Evolutionary conservation across 2,797 vertebrate genomes (phyloP).

Genomic region (Macrochelys suwanniensis): DNA sequence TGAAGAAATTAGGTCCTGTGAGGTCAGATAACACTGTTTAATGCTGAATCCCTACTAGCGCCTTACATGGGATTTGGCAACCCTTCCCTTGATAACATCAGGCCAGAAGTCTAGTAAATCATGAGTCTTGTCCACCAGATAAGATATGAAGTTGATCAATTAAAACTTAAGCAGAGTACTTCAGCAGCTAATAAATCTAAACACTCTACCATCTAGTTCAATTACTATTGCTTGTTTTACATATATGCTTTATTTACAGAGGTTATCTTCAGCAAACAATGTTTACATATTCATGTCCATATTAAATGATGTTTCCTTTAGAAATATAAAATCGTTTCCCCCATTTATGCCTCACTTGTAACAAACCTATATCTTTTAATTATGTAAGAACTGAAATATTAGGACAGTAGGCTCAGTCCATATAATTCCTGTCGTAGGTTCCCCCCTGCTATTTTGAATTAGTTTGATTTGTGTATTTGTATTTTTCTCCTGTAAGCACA

Average conservation of each 20-base stretch:
- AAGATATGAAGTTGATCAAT: slow-evolving; percentile 82
- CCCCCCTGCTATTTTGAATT: neutral
- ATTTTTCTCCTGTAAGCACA: neutral
- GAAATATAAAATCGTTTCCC: neutral
- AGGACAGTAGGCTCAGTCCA: neutral
- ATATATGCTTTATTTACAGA: slow-evolving; percentile 29
- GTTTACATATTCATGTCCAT: neutral
- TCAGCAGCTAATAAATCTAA: slow-evolving; percentile 81
- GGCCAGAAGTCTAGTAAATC: slow-evolving; percentile 83
- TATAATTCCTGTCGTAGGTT: neutral
- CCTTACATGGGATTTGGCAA: slow-evolving; percentile 78
- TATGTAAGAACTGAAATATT: neutral
- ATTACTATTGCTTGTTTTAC: slow-evolving; percentile 40
- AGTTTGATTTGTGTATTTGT: neutral
- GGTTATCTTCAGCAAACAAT: neutral
- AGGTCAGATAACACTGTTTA: slow-evolving; percentile 73
- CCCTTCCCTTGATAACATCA: slow-evolving; percentile 83
- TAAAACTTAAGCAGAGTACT: slow-evolving; percentile 74
- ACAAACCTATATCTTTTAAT: neutral
- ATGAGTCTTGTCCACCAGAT: slow-evolving; percentile 83
- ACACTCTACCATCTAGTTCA: neutral
- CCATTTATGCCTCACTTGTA: neutral
- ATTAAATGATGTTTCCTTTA: slow-evolving; percentile 7
- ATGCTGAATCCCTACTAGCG: slow-evolving; percentile 36
- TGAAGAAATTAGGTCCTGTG: slow-evolving; percentile 79